These are phyloP conservation scores for Petroica traversi DNA, from an alignment of 2,113 vertebrate genomes.

Conservation along the genomic window DNA sequence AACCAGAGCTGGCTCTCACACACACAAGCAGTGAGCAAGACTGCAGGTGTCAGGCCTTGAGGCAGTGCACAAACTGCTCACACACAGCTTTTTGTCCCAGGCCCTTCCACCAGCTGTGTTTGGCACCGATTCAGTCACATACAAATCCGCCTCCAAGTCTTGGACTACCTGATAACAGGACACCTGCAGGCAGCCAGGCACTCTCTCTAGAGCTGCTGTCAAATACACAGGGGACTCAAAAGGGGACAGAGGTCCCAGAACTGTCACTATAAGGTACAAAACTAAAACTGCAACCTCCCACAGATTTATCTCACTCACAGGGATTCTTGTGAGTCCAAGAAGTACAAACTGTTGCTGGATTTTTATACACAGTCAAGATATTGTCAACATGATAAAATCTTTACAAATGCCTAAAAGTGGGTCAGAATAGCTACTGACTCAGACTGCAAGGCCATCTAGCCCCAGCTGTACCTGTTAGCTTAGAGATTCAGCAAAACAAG, in stretches of 20 bases:
- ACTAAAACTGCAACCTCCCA: background rate
- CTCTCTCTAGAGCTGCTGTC: background rate
- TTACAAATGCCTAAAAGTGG: background rate
- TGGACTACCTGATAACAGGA: background rate
- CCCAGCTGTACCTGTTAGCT: background rate
- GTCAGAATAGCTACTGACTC: background rate
- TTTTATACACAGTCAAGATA: background rate
- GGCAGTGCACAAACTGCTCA: background rate
- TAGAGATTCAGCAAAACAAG: background rate
- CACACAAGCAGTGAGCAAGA: background rate
- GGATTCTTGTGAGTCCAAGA: background rate
- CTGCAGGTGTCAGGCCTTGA: background rate
- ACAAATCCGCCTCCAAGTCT: background rate
- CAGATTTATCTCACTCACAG: background rate
- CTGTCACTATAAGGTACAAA: background rate
- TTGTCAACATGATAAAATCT: background rate
- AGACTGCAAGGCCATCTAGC: background rate
- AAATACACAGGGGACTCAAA: background rate
- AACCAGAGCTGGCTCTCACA: background rate
- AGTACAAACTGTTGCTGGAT: background rate
- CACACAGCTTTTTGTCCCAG: rapidly evolving
- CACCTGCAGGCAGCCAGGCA: background rate
- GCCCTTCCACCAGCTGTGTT: background rate
- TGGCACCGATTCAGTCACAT: background rate
- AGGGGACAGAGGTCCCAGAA: background rate